Evolutionary conservation across 2,888 invertebrate species (phyloP), one percentile per base, ranked within the genome.

Genomic region (Caradrina clavipalpis): DNA sequence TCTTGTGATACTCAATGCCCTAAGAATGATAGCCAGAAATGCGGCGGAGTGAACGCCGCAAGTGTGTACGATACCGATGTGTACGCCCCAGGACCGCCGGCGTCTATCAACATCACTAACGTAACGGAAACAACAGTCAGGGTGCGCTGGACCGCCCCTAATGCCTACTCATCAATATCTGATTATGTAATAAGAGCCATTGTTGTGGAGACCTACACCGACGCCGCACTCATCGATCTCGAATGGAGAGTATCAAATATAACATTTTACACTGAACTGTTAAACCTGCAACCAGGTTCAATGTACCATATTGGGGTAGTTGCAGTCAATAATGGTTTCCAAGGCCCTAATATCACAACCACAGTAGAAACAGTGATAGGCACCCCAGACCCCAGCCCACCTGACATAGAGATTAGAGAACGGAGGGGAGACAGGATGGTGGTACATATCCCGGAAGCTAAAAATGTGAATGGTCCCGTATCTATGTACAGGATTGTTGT

Each of bases 391-490:
- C 98, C 98, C 0, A 96, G 96, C 69, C 98, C 98, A 2, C 94
- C 95, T 0, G 96, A 96, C 64, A 98, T 98, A 31, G 94, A 95
- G 84, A 96, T 98, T 21, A 82, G 97, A 15, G 96, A 96, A 57
- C 96, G 96, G 72, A 96, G 96, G 21, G 96, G 97, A 10, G 96
- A 96, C 15, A 97, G 96, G 63, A 97, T 98, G 87, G 96, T 96
- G 0, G 96, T 99, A 7, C 96, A 96, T 80, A 95, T 99, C 42
- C 96, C 97, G 13, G 96, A 97, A 76, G 97, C 97, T 0, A 96
- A 94, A 61, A 98, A 98, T 90, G 97, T 97, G 54, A 97, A 98
- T 88, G 98, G 98, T 0, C 98, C 98, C 0, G 96, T 98, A 0
- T 97, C 97, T 19, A 96, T 97, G 82, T 98, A 98, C 85, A 96